Base-by-base conservation (phyloP, 2,888 invertebrate species). In the Dasypogon diadema region DNA sequence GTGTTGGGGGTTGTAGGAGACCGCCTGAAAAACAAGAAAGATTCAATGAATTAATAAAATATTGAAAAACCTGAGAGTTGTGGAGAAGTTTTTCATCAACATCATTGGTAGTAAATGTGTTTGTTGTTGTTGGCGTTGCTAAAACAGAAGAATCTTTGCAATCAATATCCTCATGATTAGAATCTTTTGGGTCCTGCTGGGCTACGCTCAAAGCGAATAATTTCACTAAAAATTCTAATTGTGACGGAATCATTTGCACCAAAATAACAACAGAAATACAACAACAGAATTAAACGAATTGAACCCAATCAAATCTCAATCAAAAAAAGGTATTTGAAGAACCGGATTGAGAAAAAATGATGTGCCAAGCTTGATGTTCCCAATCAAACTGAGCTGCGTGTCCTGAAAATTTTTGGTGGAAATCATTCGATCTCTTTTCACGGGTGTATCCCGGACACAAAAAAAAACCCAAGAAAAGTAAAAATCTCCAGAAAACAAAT, bases 1-100 rank as follows among this genome's bases (percentile, higher is more conserved):
- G 79, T 51, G 79, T 79, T 34, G 79, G 79, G 6, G 79, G 79
- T 42, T 78, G 78, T 14, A 75, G 58, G 6, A 73, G 65, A n/a
- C 75, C 74, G 34, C 74, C 74, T 74, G 74, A 34, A 63, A 63
- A 16, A 18, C 8, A 22, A 22, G 6, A 12, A 37, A 42, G 22
- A 12, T 56, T 56, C 26, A 12, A 6, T 24, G n/a, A 18, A 12
- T 24, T 12, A 56, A 12, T 5, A 26, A 54, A 18, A 54, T 54
- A 18, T 18, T 14, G 4, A 70, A 70, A 18, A 12, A 16, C 16
- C 18, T 54, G 16, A 22, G 12, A 2, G n/a, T 51, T 18, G 12
- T 16, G 18, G 4, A 0, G 3, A 16, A 6, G 2, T 12, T 46
- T 48, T n/a, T 18, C 6, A 26, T n/a, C 2, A 42, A 4, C 6